Evolutionary conservation across 2,113 vertebrate genomes (phyloP).

Genomic region (Oxyura jamaicensis): DNA sequence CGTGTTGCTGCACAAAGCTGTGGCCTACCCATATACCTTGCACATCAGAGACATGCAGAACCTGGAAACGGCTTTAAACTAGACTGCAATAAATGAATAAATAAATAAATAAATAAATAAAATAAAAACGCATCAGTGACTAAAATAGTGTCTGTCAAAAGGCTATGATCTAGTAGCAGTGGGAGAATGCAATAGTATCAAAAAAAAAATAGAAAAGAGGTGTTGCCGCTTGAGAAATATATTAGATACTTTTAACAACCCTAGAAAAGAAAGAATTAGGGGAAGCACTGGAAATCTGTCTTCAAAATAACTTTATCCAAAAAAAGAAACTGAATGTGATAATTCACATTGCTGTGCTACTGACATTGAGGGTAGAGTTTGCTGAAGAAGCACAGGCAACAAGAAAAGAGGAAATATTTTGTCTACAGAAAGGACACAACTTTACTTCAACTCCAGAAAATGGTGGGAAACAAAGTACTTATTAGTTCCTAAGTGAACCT

Average conservation of each 20-base stretch:
- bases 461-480: not conserved
- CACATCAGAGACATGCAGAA: not conserved
- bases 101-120: too few relatives aligned
- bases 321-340: not conserved
- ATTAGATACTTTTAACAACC: not conserved
- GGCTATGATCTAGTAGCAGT: not conserved
- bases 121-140: not conserved
- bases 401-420: not conserved
- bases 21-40: not conserved
- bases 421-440: not conserved
- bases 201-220: not conserved
- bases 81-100: too few relatives aligned
- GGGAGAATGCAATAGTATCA: not conserved
- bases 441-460: not conserved
- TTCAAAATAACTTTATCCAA: not conserved
- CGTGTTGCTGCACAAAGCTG: not conserved
- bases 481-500: not conserved
- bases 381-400: not conserved
- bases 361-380: not conserved
- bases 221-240: not conserved
- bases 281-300: not conserved
- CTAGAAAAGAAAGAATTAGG: not conserved
- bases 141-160: not conserved
- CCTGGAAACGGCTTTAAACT: not conserved
- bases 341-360: not conserved